These are phyloP conservation scores for Paralichthys olivaceus DNA, from an alignment of 2,113 vertebrate species.

Conservation along the genomic window DNA sequence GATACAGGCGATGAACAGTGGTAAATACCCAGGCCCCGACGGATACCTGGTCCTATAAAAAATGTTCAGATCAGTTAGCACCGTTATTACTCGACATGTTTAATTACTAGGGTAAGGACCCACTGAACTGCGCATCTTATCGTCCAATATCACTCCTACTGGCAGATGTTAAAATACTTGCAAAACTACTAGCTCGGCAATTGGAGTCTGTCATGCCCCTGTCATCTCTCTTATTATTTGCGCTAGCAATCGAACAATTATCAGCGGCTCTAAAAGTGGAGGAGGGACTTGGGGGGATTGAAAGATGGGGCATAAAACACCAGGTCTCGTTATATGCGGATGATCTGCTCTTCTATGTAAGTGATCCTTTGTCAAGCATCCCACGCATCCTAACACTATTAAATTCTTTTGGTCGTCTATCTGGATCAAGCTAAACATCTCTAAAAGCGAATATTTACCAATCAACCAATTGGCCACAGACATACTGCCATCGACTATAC, in stretches of 20 bases:
- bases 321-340: not conserved
- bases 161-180: too few relatives aligned
- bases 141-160: too few relatives aligned
- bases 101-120: too few relatives aligned
- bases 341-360: not conserved
- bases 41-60: not conserved
- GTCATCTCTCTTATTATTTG: too few relatives aligned
- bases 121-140: too few relatives aligned
- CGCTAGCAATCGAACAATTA: too few relatives aligned
- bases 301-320: not conserved
- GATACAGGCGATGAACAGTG: constrained; percentile 1
- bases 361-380: not conserved
- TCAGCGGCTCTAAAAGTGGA: not conserved
- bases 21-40: not conserved
- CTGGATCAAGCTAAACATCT: constrained; percentile 1
- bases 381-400: not conserved
- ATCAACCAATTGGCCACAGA: not conserved
- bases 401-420: not conserved
- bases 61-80: too few relatives aligned
- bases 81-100: too few relatives aligned
- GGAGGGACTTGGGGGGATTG: not conserved
- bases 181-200: too few relatives aligned
- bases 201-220: too few relatives aligned
- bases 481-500: not conserved
- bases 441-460: not conserved